A percentile compares a stretch with the other conserved stretches of the same genome.
Conservation (phyloP, 2,797 vertebrate species). For the Xenops minutus region DNA sequence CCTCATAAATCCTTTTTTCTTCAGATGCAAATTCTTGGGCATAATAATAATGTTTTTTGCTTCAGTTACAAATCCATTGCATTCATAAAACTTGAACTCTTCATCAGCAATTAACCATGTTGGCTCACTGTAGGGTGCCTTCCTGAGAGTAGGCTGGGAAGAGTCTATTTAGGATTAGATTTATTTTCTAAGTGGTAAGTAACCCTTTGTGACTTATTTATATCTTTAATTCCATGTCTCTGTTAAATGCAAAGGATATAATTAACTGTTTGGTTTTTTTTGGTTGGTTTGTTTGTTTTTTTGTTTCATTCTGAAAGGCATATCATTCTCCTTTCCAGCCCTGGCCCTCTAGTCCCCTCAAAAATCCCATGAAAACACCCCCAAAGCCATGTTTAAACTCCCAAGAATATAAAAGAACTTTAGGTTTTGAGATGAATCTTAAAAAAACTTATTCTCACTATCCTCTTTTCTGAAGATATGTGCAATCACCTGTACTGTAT, state of each 20-base stretch:
- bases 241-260: neutral
- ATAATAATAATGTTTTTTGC: neutral
- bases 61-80: neutral
- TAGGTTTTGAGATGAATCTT: neutral
- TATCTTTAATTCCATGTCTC: neutral
- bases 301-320: neutral
- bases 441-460: neutral
- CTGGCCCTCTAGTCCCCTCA: neutral
- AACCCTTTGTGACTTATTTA: neutral
- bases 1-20: neutral
- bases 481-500: neutral
- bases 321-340: neutral
- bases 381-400: neutral
- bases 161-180: neutral
- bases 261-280: neutral
- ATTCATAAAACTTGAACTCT: neutral
- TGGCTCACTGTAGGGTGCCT: neutral
- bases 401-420: neutral
- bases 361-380: neutral
- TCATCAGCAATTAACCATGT: neutral
- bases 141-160: neutral
- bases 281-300: neutral
- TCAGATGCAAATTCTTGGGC: neutral
- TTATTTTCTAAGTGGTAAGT: neutral
- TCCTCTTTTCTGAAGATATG: conserved; percentile 1